These are phyloP conservation scores for Dryobates pubescens DNA, from an alignment of 2,797 vertebrate genomes.

Conservation along the genomic window DNA sequence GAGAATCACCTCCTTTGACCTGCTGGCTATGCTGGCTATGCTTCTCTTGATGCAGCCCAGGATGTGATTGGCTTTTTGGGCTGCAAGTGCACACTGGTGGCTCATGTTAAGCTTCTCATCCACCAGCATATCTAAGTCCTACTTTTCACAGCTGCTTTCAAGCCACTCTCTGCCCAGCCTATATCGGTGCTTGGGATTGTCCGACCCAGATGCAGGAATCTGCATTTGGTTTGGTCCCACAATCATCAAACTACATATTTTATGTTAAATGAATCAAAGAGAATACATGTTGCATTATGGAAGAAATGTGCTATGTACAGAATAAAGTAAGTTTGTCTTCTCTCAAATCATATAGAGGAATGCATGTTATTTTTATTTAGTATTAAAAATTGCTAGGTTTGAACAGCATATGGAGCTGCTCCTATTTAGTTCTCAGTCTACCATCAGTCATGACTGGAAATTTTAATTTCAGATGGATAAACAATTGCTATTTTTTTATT, in stretches of 20 bases:
- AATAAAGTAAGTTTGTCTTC: neutral
- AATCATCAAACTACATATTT: neutral
- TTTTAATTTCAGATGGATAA: neutral
- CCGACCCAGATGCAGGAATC: no score
- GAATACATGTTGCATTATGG: neutral
- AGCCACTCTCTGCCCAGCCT: no score
- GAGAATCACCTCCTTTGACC: no score
- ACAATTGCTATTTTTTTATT: neutral
- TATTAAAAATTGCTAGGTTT: neutral
- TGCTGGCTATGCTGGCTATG: no score
- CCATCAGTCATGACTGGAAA: neutral
- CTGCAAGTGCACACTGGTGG: no score
- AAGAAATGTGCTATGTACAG: neutral
- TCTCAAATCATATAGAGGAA: neutral
- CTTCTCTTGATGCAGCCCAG: no score
- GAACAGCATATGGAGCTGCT: neutral
- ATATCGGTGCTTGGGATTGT: no score
- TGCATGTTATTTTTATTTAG: neutral
- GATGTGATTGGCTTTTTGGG: no score
- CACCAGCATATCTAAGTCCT: no score
- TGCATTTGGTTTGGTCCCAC: no score
- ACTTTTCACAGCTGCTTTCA: no score
- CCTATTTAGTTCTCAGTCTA: fast-evolving
- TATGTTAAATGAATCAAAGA: neutral
- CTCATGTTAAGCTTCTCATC: no score